Conservation (phyloP, 2,888 invertebrate genomes). For the Ophioninae sp. region DNA sequence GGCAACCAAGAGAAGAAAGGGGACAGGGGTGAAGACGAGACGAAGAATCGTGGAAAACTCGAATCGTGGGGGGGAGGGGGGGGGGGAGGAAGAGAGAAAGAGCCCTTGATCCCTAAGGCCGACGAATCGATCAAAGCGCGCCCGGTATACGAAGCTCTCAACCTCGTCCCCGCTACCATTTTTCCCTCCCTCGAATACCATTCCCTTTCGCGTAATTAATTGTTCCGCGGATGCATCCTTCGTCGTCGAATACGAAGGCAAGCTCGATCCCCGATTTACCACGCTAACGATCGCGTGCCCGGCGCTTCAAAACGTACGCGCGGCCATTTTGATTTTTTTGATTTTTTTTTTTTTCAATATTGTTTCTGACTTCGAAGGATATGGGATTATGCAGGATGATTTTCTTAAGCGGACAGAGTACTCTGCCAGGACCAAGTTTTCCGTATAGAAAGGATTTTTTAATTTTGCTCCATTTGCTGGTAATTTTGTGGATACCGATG, state of each 20-base stretch:
- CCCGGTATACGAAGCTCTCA: constrained; percentile 27
- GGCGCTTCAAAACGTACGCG: not conserved
- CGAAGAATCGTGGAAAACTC: constrained; percentile 28
- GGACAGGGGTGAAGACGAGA: not conserved
- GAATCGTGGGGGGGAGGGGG: not conserved
- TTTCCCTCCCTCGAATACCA: constrained; percentile 43
- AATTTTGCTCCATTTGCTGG: no score
- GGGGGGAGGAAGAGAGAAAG: not conserved
- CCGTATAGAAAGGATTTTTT: no score
- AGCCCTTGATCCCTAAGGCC: constrained; percentile 35
- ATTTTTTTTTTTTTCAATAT: no score
- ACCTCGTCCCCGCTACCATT: constrained; percentile 17
- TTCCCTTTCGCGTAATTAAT: constrained; percentile 66
- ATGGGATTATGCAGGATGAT: not conserved
- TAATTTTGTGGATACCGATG: no score
- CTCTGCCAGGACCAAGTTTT: no score
- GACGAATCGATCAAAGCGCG: constrained; percentile 39
- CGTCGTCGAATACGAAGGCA: constrained; percentile 17
- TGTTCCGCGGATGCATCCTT: constrained; percentile 53
- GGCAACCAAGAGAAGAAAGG: constrained; percentile 9
- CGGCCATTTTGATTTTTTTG: not conserved
- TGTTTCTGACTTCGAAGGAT: no score
- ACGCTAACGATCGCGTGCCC: not conserved
- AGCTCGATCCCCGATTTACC: not conserved
- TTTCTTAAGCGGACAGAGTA: not conserved